Evolutionary conservation across 2,797 vertebrate species (phyloP).

Genomic region (Hapalemur alaotrensis): DNA sequence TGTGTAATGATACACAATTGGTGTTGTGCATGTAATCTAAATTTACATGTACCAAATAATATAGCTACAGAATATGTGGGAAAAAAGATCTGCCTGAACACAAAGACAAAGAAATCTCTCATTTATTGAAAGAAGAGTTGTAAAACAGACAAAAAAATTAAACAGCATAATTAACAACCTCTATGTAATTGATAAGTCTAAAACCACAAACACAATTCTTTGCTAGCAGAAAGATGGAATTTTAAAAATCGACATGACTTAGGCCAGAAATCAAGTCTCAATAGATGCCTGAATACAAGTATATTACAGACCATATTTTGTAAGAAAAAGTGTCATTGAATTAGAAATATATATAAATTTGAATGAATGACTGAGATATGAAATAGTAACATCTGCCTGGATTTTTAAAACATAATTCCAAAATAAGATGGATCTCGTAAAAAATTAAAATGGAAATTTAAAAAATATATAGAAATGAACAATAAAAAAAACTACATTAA

Average conservation of each 20-base stretch:
- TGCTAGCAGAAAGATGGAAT: background rate
- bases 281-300: background rate
- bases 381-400: background rate
- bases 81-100: background rate
- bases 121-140: background rate
- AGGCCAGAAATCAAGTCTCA: background rate
- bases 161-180: background rate
- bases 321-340: background rate
- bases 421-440: background rate
- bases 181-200: background rate
- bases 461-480: background rate
- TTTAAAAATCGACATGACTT: background rate
- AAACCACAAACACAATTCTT: background rate
- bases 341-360: background rate
- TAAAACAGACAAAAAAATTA: background rate
- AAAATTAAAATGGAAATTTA: background rate
- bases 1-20: background rate
- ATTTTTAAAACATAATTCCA: background rate
- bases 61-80: background rate
- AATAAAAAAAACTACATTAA: background rate
- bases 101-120: background rate
- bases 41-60: background rate
- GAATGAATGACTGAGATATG: background rate
- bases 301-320: background rate
- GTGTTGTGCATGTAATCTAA: background rate